Base-by-base conservation (phyloP, 2,888 invertebrate genomes). In the Drosophila siamana region DNA sequence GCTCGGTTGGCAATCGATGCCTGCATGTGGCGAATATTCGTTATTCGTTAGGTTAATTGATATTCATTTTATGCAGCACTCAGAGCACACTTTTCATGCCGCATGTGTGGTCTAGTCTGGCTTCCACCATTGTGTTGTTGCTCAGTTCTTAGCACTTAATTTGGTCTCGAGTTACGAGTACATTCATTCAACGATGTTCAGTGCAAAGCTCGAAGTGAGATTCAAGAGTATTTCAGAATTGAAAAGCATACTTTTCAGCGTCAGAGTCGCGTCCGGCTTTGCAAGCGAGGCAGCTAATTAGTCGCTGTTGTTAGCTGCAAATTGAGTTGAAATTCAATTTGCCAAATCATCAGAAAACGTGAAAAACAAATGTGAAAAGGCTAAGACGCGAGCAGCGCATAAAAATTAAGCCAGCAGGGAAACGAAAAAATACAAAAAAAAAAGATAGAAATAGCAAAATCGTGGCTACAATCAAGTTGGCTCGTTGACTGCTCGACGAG, bases 291-390 rank as follows among this genome's bases (percentile, higher is more conserved):
- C 28, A 44, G 60, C 69, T 78, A 78, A 80, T 80, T 80, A 80
- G 78, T 61, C 33, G 33, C 43, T 70, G 69, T 73, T 78, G 79
- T 73, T 66, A 13, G 59, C 63, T 56, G 51, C 83, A 83, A 83
- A 86, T 83, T 83, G 78, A 80, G 80, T 86, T 74, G 79, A 79
- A 84, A 86, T 84, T 84, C 80, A 84, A 84, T 84, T 84, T 86
- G 80, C 64, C 69, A 68, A 86, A 86, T 81, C 76, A 77, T 75
- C 81, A 79, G 62, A 79, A 74, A 80, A 79, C 30, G 73, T 57
- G 43, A 19, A 33, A 56, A 73, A 66, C 73, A 57, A 44, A 51
- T 55, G 48, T 56, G 40, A 7, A 70, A 71, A 52, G 55, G 61
- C 28, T 44, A 55, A 15, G 26, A 28, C 59, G 59, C 52, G 59